Conservation (phyloP, 2,797 vertebrate species). For the Bradypodion pumilum region DNA sequence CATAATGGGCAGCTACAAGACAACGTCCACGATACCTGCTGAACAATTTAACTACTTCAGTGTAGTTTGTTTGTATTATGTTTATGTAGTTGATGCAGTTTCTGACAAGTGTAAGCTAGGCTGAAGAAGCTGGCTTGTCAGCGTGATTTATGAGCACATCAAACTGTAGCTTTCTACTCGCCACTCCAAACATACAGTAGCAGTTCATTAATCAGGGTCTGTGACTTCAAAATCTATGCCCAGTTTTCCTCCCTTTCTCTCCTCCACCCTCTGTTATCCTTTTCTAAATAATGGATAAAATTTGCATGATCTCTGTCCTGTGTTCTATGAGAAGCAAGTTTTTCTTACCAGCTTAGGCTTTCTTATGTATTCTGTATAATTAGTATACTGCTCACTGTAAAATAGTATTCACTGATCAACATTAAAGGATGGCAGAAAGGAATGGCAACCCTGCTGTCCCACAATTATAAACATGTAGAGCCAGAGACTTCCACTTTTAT, state of each 20-base stretch:
- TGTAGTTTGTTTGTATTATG: constrained; percentile 86
- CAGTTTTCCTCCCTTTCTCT: constrained; percentile 53
- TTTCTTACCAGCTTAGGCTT: constrained; percentile 59
- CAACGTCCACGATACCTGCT: constrained; percentile 82
- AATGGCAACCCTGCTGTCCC: constrained; percentile 66
- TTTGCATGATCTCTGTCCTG: constrained; percentile 79
- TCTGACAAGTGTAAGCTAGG: constrained; percentile 81
- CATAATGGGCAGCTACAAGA: constrained; percentile 93
- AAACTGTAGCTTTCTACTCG: constrained; percentile 86
- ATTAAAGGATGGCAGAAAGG: constrained; percentile 63
- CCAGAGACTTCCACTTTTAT: constrained; percentile 57
- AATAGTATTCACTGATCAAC: constrained; percentile 67
- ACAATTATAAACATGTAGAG: constrained; percentile 52
- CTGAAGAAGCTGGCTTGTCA: constrained; percentile 87
- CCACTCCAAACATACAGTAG: constrained; percentile 83
- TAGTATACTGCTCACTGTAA: constrained; percentile 67
- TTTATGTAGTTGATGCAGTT: constrained; percentile 86
- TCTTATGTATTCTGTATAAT: constrained; percentile 70
- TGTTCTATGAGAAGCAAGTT: constrained; percentile 70
- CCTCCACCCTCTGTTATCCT: constrained; percentile 28
- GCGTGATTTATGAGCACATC: constrained; percentile 94
- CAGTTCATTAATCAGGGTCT: constrained; percentile 89
- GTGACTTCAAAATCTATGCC: constrained; percentile 81
- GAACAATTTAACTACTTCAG: constrained; percentile 93
- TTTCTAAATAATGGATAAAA: constrained; percentile 72